Base-by-base conservation (phyloP, 1,140 invertebrate species). In the Hesperophylax magnus region DNA sequence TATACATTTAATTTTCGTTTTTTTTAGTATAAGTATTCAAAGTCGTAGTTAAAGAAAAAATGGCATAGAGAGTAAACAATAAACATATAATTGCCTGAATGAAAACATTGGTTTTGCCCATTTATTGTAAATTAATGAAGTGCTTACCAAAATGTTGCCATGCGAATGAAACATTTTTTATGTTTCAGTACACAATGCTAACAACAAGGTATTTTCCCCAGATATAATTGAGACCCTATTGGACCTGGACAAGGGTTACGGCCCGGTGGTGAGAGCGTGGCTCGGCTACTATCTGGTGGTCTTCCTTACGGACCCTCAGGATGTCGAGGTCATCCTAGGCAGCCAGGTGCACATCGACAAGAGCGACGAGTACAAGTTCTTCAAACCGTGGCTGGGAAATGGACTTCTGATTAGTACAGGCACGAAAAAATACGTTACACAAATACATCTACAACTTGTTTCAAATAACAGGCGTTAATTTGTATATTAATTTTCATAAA, bases 301-400 rank as follows among this genome's bases (percentile, higher is more conserved):
- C 15, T 93, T 93, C 79, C 84, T 96, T 0, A 86, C 86, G 0
- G 92, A 95, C 85, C 92, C 94, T 5, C 86, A 90, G 15, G 94
- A 96, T 83, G 87, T 94, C 6, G 95, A 95, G 88, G 87, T 94
- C 14, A 94, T 95, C 67, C 87, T 95, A 0, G 91, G 92, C 74
- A 94, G 93, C 79, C 87, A 92, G 39, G 93, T 94, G 74, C 94
- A 98, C 85, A 93, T 98, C 27, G 94, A 97, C 79, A 98, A 98
- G 86, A 91, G 94, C 0, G 84, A 90, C 0, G 94, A 96, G 89
- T 97, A 97, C 85, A 92, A 92, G 80, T 96, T 95, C 86, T 95
- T 99, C 80, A 96, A 67, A 39, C 63, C 96, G 0, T 98, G 97
- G 97, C 92, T 98, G 56, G 96, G 96, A 15, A 93, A 96, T 84